Base-by-base conservation (phyloP, 2,888 invertebrate genomes). In the Cyaniris semiargus region DNA sequence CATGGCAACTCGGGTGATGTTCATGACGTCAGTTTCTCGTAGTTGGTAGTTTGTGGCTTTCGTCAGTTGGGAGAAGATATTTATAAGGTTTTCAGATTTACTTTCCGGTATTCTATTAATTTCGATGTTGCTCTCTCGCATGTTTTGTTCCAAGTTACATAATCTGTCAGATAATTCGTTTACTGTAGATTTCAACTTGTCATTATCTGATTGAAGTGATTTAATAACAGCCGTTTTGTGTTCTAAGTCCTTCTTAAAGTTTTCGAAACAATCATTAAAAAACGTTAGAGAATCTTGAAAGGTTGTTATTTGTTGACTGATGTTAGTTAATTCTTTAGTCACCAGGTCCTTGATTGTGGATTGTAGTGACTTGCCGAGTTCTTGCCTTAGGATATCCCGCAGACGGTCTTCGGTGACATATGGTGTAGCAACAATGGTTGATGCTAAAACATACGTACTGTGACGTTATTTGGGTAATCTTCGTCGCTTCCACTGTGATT, bases 81-180 rank as follows among this genome's bases (percentile, higher is more conserved):
- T n/a, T n/a, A n/a, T n/a, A n/a, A n/a, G n/a, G n/a, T n/a, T n/a
- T n/a, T n/a, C n/a, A n/a, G n/a, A n/a, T n/a, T n/a, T n/a, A n/a
- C n/a, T n/a, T n/a, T n/a, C n/a, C n/a, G n/a, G n/a, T n/a, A n/a
- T n/a, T n/a, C n/a, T n/a, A n/a, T n/a, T n/a, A n/a, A 79, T 44
- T 70, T 79, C 79, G 58, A 79, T 76, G 53, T 79, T 79, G 4
- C 44, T 78, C n/a, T 79, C 79, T 15, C 76, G 56, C n/a, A 76
- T 44, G n/a, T 77, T 77, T 72, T 78, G 79, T 70, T 78, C 77
- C 13, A 72, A 2, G 15, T 18, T 8, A 71, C 70, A 23, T 18
- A 71, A 8, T 18, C 76, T 70, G 6, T 27, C n/a, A n/a, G 70
- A 34, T 5, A 76, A 15, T 18, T 76, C 31, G 44, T n/a, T 7